Conservation (phyloP, 2,797 vertebrate genomes). For the Chelidonichthys spinosus region DNA sequence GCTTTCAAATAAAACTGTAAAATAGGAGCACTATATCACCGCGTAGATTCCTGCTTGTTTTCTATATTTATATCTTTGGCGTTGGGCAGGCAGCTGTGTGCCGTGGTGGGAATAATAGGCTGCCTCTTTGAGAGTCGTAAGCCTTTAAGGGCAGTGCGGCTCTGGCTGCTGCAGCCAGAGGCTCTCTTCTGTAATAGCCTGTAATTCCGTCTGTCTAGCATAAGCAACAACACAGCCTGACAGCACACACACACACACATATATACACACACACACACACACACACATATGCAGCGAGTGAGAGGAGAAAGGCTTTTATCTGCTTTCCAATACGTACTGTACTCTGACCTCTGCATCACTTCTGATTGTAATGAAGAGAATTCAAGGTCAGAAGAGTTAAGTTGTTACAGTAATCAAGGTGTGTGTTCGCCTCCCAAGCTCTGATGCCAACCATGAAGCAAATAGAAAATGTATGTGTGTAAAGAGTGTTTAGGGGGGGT, state of each 20-base stretch:
- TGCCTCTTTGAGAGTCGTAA: slow-evolving; percentile 63
- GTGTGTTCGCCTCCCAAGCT: slow-evolving; percentile 45
- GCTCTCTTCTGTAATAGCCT: slow-evolving; percentile 76
- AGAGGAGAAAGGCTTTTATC: slow-evolving; percentile 49
- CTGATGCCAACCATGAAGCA: slow-evolving; percentile 37
- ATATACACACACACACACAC: slow-evolving; percentile 3
- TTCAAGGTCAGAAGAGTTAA: slow-evolving; percentile 43
- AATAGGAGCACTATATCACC: slow-evolving; percentile 44
- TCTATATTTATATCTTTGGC: slow-evolving; percentile 63
- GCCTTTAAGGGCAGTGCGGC: slow-evolving; percentile 71
- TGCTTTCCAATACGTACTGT: background rate
- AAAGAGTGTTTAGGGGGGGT: slow-evolving; percentile 4
- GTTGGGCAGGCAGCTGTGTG: slow-evolving; percentile 63
- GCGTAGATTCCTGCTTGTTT: slow-evolving; percentile 50
- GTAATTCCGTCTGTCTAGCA: slow-evolving; percentile 79
- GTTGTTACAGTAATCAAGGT: slow-evolving; percentile 29
- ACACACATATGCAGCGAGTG: slow-evolving; percentile 3
- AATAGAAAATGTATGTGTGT: slow-evolving; percentile 40
- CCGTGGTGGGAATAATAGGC: slow-evolving; percentile 64
- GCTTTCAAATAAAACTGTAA: slow-evolving; percentile 49
- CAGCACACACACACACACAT: slow-evolving; percentile 41
- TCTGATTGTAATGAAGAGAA: slow-evolving; percentile 17
- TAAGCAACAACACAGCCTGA: slow-evolving; percentile 71
- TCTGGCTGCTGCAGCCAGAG: slow-evolving; percentile 69
- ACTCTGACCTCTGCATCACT: slow-evolving; percentile 27